phyloP scores from a whole-genome alignment of 2,888 invertebrate genomes.

The Brenthis ino region DNA sequence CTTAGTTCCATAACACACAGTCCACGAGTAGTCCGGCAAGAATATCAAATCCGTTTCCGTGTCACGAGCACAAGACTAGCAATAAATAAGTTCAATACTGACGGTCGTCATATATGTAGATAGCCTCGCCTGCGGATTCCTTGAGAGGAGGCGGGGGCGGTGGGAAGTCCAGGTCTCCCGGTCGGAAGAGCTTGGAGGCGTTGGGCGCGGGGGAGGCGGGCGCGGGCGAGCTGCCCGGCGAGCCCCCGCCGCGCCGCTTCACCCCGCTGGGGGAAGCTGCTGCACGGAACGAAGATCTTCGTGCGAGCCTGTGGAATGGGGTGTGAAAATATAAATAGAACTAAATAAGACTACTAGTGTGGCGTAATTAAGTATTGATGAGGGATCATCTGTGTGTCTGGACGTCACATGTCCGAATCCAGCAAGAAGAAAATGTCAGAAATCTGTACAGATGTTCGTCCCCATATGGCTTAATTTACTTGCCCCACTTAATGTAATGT shows the following conservation, averaged over 20 bases:
- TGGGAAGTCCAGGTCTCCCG: slow-evolving; percentile 72
- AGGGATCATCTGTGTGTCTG: neutral
- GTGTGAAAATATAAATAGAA: too few relatives aligned
- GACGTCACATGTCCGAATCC: neutral
- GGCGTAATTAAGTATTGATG: neutral
- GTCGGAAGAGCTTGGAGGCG: slow-evolving; percentile 77
- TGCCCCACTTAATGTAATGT: too few relatives aligned
- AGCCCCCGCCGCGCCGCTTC: slow-evolving; percentile 74
- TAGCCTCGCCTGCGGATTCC: slow-evolving; percentile 86
- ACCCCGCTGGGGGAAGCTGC: slow-evolving; percentile 66
- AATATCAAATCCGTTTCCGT: slow-evolving; percentile 44
- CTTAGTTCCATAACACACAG: slow-evolving; percentile 42
- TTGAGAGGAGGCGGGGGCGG: slow-evolving; percentile 78
- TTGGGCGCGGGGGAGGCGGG: slow-evolving; percentile 76
- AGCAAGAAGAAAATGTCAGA: neutral
- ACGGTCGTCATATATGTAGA: slow-evolving; percentile 79
- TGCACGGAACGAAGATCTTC: slow-evolving; percentile 86
- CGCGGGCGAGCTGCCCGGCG: slow-evolving; percentile 69
- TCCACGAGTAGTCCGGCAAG: slow-evolving; percentile 57
- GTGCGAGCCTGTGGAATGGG: slow-evolving; percentile 78
- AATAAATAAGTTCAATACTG: slow-evolving; percentile 60
- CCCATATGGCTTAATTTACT: too few relatives aligned
- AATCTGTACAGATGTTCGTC: neutral
- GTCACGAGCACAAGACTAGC: slow-evolving; percentile 32
- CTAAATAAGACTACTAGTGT: neutral